Percentiles rank a stretch among this genome's conserved stretches.
Conservation (phyloP, 2,113 vertebrate genomes). For the Melanerpes formicivorus region DNA sequence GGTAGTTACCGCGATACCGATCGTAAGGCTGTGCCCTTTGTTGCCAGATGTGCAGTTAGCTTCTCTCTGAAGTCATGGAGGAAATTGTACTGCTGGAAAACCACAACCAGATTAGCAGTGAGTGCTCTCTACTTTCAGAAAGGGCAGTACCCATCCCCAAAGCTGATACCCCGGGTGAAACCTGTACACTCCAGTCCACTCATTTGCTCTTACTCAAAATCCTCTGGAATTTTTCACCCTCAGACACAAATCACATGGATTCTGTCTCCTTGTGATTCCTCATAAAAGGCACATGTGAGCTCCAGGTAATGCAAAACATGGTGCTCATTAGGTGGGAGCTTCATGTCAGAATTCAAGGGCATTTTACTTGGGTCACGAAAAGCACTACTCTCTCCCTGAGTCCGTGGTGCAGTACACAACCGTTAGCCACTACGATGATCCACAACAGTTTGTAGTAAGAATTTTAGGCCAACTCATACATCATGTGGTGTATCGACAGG, state of each 20-base stretch:
- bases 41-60: conserved; percentile 75
- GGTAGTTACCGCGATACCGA: conserved; percentile 79
- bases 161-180: neutral
- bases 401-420: neutral
- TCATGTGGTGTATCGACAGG: neutral
- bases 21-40: conserved; percentile 69
- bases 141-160: neutral
- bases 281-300: neutral
- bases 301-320: neutral
- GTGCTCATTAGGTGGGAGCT: neutral
- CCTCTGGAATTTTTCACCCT: neutral
- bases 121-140: rapidly evolving
- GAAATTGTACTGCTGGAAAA: conserved; percentile 90
- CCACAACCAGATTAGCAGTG: neutral
- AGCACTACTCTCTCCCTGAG: neutral
- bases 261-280: neutral
- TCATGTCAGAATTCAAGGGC: neutral
- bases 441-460: neutral
- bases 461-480: neutral
- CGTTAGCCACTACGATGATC: neutral
- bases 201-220: neutral
- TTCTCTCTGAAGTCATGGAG: conserved; percentile 89
- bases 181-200: neutral
- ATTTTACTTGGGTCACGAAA: neutral
- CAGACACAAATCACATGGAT: neutral